Percentiles rank a stretch among this genome's conserved stretches.
Conservation (phyloP, 1,140 invertebrate species). For the Lepidotrigona ventralis region DNA sequence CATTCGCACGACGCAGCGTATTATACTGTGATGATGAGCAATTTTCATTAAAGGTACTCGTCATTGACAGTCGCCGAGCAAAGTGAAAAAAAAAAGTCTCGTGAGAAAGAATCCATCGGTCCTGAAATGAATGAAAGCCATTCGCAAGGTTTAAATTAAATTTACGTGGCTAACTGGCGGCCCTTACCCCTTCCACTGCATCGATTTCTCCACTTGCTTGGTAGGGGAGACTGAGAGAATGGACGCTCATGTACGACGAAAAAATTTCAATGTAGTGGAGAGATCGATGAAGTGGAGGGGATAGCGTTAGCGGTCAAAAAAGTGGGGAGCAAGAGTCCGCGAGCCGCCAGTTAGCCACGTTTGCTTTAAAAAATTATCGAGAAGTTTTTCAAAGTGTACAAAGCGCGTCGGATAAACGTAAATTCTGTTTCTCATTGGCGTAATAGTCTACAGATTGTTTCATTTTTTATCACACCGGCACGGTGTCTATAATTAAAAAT, state of each 20-base stretch:
- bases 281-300: too few species aligned
- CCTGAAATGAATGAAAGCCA: not conserved
- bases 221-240: too few species aligned
- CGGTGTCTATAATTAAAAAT: too few species aligned
- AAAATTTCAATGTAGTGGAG: too few species aligned
- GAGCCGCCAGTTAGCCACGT: too few species aligned
- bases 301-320: too few species aligned
- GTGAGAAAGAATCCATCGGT: not conserved
- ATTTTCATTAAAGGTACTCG: constrained; percentile 36
- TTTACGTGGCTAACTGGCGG: too few species aligned
- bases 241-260: too few species aligned
- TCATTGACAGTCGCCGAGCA: not conserved
- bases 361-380: not conserved
- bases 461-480: too few species aligned
- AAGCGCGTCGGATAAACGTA: not conserved
- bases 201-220: too few species aligned
- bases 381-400: not conserved
- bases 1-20: not conserved
- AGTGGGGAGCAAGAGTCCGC: too few species aligned
- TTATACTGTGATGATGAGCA: constrained; percentile 25
- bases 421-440: not conserved
- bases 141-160: not conserved
- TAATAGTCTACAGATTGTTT: too few species aligned
- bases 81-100: constrained; percentile 14
- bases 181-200: not conserved